A percentile compares a stretch with the other conserved stretches of the same genome.
These are phyloP conservation scores for Platysternon megacephalum DNA, from an alignment of 2,113 vertebrate genomes.

Conservation along the genomic window DNA sequence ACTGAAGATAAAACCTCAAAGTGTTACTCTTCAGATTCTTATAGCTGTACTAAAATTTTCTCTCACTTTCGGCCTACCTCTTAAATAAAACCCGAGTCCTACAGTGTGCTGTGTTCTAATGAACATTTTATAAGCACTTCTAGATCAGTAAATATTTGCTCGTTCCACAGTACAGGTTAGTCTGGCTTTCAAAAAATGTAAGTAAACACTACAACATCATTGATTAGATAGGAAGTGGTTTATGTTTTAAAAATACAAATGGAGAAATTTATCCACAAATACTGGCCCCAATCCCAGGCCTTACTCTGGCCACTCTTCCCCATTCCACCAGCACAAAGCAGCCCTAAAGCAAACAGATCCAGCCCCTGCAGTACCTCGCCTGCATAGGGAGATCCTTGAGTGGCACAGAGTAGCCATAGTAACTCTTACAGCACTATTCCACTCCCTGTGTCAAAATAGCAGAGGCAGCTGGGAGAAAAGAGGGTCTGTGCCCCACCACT, in stretches of 20 bases:
- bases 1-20: not conserved
- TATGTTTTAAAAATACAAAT: slow-evolving; percentile 14
- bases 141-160: slow-evolving; percentile 52
- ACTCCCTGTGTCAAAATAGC: not conserved
- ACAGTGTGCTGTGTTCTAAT: slow-evolving; percentile 20
- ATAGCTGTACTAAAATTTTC: not conserved
- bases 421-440: not conserved
- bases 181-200: slow-evolving; percentile 33
- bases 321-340: not conserved
- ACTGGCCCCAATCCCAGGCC: not conserved
- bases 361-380: not conserved
- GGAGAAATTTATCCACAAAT: slow-evolving; percentile 7
- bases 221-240: slow-evolving; percentile 59
- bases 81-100: not conserved
- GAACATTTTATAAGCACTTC: slow-evolving; percentile 30
- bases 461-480: not conserved
- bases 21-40: not conserved
- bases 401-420: not conserved
- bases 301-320: not conserved
- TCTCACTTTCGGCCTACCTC: not conserved
- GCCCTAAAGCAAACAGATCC: not conserved
- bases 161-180: not conserved
- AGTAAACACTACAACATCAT: slow-evolving; percentile 27
- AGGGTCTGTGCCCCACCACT: not conserved
- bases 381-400: not conserved